Percentiles rank a stretch among this genome's conserved stretches.
These are phyloP conservation scores for Chaetophractus vellerosus DNA, from an alignment of 2,797 vertebrate genomes.

Conservation along the genomic window DNA sequence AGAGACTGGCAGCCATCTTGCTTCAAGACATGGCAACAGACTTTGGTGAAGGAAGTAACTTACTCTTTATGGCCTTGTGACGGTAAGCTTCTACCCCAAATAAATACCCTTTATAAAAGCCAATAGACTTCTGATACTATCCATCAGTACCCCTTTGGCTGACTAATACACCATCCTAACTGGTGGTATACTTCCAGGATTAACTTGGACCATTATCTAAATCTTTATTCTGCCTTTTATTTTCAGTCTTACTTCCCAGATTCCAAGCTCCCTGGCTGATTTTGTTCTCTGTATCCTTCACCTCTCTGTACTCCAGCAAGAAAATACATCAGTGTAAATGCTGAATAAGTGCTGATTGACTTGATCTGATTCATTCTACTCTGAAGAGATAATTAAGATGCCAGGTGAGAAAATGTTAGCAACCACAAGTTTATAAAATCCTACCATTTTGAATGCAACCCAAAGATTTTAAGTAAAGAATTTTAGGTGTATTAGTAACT, in stretches of 20 bases:
- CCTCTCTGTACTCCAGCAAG: background rate
- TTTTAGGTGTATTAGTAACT: background rate
- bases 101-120: no score
- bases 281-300: background rate
- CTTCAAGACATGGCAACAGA: no score
- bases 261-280: background rate
- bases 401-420: background rate
- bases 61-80: no score
- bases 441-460: background rate
- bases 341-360: background rate
- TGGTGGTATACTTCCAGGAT: background rate
- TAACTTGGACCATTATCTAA: conserved; percentile 19
- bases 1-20: no score
- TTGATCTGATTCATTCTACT: conserved; percentile 16
- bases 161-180: background rate
- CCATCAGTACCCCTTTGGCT: no score
- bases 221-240: conserved; percentile 25
- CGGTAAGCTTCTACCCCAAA: no score
- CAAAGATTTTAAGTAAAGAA: conserved; percentile 40
- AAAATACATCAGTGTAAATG: background rate
- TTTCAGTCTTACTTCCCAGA: conserved; percentile 28
- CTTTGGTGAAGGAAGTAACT: no score
- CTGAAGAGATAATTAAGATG: conserved; percentile 11
- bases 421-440: conserved; percentile 28
- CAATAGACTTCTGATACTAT: no score